Base-by-base conservation (phyloP, 30 jellyfish, hydroid and myxozoan species). In the Catostylus mosaicus region DNA sequence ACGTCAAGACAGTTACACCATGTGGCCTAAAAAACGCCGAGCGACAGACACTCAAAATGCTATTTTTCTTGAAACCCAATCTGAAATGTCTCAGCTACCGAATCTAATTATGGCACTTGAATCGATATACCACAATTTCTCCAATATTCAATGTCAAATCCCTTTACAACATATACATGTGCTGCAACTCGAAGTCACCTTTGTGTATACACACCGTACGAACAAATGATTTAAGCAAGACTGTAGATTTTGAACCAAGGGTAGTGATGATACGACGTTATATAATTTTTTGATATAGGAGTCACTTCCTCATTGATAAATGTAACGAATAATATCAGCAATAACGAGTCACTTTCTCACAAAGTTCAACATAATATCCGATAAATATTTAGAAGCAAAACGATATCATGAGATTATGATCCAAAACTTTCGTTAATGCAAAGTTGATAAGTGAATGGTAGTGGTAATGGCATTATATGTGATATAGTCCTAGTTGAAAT, bases 401-500 rank as follows among this genome's bases (percentile, higher is more conserved):
- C 11, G 63, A 48, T 3, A 48, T 2, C 63, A 48, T 4, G 63
- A 48, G 20, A 48, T 48, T 48, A 48, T 16, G 63, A 48, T 48
- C 63, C 54, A 48, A 48, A 48, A 16, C 20, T 16, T 48, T 48
- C 63, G 63, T 2, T 4, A 48, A 9, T 9, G 63, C 63, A 48
- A 48, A 2, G 14, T 48, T 48, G 20, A 48, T 48, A 48, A 23
- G 23, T 27, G 20, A 48, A 48, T 48, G 63, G 24, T 48, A 48
- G 27, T 48, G 63, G 63, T 48, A 48, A 23, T 48, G 63, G 63
- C 24, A 48, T 48, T 48, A 48, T 48, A 48, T 48, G 63, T 48
- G 63, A n/a, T n/a, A 48, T 48, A 48, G 63, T 48, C 63, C 20
- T 48, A 48, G 83, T 29, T 71, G 83, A 71, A 12, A 48, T 30